Evolutionary conservation across 2,797 vertebrate species (phyloP).

Genomic region (Ceyx erithaca): DNA sequence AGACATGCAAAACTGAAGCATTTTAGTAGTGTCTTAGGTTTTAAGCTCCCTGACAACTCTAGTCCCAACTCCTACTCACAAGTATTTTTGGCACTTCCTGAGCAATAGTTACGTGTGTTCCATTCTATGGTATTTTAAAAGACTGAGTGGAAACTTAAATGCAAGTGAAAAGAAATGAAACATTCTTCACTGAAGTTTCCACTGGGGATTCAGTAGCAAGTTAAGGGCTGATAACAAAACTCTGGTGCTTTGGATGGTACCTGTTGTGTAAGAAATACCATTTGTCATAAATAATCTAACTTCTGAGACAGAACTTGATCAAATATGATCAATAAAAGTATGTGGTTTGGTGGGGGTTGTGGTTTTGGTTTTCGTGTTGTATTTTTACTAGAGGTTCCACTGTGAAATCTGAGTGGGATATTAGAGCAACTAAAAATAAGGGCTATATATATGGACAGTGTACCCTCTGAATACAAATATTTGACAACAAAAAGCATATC

Average conservation of each 20-base stretch:
- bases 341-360: fast-evolving
- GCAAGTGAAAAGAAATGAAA: not conserved
- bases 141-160: not conserved
- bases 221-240: not conserved
- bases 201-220: not conserved
- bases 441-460: not conserved
- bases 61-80: not conserved
- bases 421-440: not conserved
- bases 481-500: not conserved
- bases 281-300: not conserved
- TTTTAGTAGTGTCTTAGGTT: not conserved
- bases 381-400: not conserved
- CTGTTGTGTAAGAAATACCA: not conserved
- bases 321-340: not conserved
- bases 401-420: not conserved
- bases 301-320: not conserved
- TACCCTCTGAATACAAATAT: not conserved
- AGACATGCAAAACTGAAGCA: not conserved
- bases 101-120: not conserved
- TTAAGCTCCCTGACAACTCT: not conserved
- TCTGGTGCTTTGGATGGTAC: not conserved
- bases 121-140: not conserved
- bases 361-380: not conserved
- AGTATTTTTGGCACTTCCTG: not conserved
- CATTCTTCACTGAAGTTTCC: not conserved